Percentiles rank a stretch among this genome's conserved stretches.
phyloP scores from a whole-genome alignment of 2,797 vertebrate genomes.

The Macroramphosus scolopax region DNA sequence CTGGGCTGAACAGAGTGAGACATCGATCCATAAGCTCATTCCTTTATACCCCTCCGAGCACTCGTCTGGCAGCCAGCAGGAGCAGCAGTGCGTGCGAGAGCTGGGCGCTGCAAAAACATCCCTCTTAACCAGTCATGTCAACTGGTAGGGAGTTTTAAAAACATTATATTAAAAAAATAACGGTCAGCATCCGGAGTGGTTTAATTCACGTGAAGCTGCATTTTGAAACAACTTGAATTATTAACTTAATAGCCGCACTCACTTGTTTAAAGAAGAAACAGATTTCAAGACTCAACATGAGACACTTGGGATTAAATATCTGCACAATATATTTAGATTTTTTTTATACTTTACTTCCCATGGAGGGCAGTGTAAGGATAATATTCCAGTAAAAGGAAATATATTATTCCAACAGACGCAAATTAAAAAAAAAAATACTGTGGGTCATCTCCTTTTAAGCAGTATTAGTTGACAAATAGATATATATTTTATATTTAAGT shows the following conservation, averaged over 20 bases:
- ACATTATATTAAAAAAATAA: too few species aligned
- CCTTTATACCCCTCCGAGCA: constrained; percentile 63
- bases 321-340: constrained; percentile 5
- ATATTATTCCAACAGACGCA: neutral
- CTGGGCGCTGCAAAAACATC: constrained; percentile 22
- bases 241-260: too few species aligned
- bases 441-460: constrained; percentile 8
- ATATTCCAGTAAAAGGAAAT: constrained; percentile 2
- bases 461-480: constrained; percentile 8
- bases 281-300: neutral
- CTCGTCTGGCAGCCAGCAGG: constrained; percentile 53
- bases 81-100: constrained; percentile 54
- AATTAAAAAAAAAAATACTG: too few species aligned
- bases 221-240: too few species aligned
- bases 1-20: constrained; percentile 60
- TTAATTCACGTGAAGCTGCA: constrained; percentile 14
- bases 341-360: constrained; percentile 3
- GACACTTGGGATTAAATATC: constrained; percentile 6
- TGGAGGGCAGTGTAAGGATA: neutral
- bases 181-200: neutral
- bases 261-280: too few species aligned
- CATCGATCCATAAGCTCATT: constrained; percentile 62
- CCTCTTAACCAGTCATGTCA: constrained; percentile 23
- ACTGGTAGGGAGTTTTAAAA: constrained; percentile 19
- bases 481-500: too few species aligned